Conservation (phyloP, 2,113 vertebrate genomes). For the Rhinoptilus africanus region DNA sequence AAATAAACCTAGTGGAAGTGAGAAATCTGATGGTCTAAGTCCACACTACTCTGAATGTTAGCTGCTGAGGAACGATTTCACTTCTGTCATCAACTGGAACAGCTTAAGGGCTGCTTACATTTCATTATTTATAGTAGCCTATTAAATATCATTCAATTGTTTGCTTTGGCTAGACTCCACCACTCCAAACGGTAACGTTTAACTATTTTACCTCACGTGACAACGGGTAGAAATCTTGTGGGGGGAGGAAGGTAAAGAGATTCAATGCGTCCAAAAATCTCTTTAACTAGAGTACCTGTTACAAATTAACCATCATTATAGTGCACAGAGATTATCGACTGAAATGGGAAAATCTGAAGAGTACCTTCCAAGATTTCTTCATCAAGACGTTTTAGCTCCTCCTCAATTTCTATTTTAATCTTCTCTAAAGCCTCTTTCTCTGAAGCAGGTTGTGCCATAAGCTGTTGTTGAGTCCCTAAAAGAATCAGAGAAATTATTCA, state of each 20-base stretch:
- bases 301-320: constrained; percentile 34
- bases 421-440: constrained; percentile 74
- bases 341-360: constrained; percentile 27
- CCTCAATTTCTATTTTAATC: constrained; percentile 85
- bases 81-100: background rate
- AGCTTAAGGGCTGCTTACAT: constrained; percentile 2
- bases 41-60: background rate
- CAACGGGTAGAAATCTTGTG: background rate
- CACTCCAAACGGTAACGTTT: background rate
- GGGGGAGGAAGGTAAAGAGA: background rate
- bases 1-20: background rate
- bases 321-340: background rate
- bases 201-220: background rate
- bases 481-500: constrained; percentile 24
- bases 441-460: constrained; percentile 39
- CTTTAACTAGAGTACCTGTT: constrained; percentile 11
- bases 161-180: constrained; percentile 35
- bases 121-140: constrained; percentile 29
- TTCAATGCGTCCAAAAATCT: background rate
- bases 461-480: constrained; percentile 67
- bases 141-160: constrained; percentile 16
- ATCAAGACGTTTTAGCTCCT: constrained; percentile 84
- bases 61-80: background rate
- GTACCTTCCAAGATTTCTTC: constrained; percentile 86
- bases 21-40: background rate